Percentiles rank a stretch among this genome's conserved stretches.
Evolutionary conservation across 2,797 vertebrate genomes (phyloP).

Genomic region (Uromys caudimaculatus): DNA sequence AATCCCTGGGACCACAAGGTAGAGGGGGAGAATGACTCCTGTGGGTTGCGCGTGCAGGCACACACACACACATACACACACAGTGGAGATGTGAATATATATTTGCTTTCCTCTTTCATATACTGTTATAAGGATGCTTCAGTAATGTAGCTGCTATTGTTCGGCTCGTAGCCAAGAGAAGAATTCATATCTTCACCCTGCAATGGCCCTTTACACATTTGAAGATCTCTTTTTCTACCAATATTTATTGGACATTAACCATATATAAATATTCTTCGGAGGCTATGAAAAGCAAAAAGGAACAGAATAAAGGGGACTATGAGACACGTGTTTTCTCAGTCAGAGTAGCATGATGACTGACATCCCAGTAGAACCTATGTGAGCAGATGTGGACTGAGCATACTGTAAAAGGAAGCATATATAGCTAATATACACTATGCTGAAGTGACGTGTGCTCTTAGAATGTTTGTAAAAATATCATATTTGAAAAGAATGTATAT

Average conservation of each 20-base stretch:
- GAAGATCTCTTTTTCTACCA: background rate
- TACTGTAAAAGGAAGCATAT: background rate
- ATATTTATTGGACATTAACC: background rate
- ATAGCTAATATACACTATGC: background rate
- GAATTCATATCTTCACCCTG: background rate
- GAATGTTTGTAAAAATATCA: slow-evolving; percentile 6
- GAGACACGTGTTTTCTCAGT: background rate
- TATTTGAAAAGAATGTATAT: background rate
- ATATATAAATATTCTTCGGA: background rate
- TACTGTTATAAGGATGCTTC: background rate
- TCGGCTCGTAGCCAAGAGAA: background rate
- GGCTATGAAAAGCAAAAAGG: background rate
- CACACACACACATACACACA: background rate
- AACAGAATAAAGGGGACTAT: background rate
- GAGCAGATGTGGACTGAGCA: background rate
- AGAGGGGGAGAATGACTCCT: background rate
- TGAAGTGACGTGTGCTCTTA: background rate
- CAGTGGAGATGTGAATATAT: background rate
- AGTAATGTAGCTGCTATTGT: background rate
- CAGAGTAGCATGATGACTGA: background rate
- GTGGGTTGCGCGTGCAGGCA: background rate
- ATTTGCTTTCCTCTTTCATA: background rate
- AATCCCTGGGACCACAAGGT: too few species aligned
- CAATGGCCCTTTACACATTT: background rate
- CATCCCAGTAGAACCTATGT: background rate